These are phyloP conservation scores for Glaucopsyche alexis DNA, from an alignment of 2,888 invertebrate genomes.

Conservation along the genomic window DNA sequence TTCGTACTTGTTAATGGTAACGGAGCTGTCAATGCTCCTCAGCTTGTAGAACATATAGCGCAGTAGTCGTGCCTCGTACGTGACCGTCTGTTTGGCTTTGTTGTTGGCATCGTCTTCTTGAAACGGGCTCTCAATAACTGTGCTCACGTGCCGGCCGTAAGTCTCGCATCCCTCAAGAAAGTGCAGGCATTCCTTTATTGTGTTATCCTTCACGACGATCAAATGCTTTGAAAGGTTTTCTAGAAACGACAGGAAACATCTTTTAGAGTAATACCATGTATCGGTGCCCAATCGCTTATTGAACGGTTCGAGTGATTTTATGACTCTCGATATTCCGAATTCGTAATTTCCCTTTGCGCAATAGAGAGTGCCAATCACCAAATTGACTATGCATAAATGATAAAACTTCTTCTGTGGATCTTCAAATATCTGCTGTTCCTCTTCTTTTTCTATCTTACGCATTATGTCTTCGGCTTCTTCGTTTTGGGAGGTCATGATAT, in stretches of 20 bases:
- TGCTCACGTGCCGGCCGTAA: conserved; percentile 91
- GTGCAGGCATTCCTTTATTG: conserved; percentile 91
- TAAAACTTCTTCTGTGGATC: conserved; percentile 96
- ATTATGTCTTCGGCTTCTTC: conserved; percentile 99
- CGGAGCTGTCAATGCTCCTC: conserved; percentile 77
- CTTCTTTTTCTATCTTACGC: conserved; percentile 99
- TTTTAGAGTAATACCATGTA: conserved; percentile 98
- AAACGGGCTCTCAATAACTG: conserved; percentile 89
- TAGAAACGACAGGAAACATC: conserved; percentile 95
- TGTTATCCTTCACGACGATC: conserved; percentile 91
- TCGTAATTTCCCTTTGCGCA: conserved; percentile 99
- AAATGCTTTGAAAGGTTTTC: conserved; percentile 95
- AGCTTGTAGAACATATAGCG: conserved; percentile 89
- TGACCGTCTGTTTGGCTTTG: conserved; percentile 92
- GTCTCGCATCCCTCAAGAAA: conserved; percentile 95
- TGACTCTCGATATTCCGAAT: conserved; percentile 98
- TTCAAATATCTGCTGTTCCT: conserved; percentile 94
- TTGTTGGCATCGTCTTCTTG: conserved; percentile 84
- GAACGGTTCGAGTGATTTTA: conserved; percentile 97
- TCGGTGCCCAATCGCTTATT: conserved; percentile 97
- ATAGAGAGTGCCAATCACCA: conserved; percentile 98
- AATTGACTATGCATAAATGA: conserved; percentile 98
- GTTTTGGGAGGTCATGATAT: conserved; percentile 99
- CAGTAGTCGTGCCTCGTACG: conserved; percentile 92
- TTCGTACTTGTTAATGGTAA: conserved; percentile 76